Evolutionary conservation across 2,797 vertebrate genomes (phyloP).

Genomic region (Rallus crepitans): DNA sequence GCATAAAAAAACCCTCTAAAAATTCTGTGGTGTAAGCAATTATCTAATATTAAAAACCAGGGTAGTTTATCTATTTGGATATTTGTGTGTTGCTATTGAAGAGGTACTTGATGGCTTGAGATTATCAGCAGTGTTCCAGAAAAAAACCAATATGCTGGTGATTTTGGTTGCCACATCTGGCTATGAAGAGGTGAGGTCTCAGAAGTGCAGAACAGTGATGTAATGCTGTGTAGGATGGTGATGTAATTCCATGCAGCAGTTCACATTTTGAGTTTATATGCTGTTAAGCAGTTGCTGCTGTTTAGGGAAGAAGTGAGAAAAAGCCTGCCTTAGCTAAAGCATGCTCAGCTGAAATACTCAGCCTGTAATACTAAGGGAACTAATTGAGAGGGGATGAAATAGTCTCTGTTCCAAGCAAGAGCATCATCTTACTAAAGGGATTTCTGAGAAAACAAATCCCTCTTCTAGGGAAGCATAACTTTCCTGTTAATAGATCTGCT

Average conservation of each 20-base stretch:
- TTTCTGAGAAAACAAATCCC: neutral
- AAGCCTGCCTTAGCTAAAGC: neutral
- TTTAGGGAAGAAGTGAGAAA: neutral
- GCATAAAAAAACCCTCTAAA: neutral
- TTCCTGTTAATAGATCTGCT: neutral
- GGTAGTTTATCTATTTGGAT: neutral
- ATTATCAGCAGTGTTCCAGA: fast-evolving
- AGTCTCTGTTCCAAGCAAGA: neutral
- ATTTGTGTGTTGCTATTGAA: neutral
- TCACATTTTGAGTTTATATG: neutral
- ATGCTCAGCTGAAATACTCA: neutral
- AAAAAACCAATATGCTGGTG: neutral
- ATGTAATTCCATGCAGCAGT: neutral
- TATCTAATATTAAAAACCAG: neutral
- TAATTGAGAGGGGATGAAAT: neutral
- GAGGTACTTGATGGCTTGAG: neutral
- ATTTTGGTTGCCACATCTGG: neutral
- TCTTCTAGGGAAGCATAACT: neutral
- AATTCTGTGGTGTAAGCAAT: neutral
- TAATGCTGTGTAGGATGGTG: neutral
- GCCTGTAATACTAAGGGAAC: neutral
- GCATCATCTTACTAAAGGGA: neutral
- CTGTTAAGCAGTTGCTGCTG: neutral
- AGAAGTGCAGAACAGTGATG: neutral
- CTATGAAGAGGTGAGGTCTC: neutral